A percentile compares a stretch with the other conserved stretches of the same genome.
Evolutionary conservation across 2,797 vertebrate species (phyloP).

Genomic region (Harpagifer antarcticus): DNA sequence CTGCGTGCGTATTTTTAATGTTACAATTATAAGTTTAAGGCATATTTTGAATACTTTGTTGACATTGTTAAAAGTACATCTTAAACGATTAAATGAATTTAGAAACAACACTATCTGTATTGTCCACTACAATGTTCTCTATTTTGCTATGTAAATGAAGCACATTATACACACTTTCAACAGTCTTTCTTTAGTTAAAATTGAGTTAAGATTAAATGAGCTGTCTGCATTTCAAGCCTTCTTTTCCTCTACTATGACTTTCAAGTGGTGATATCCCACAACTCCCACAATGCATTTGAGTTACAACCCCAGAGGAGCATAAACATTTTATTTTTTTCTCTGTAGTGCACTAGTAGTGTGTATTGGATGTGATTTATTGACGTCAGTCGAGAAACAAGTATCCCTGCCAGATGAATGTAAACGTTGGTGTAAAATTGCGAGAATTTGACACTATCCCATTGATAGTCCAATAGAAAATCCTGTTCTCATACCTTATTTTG

Average conservation of each 20-base stretch:
- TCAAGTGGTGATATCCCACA: background rate
- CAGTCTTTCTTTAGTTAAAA: background rate
- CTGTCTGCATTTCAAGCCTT: background rate
- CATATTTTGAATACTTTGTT: background rate
- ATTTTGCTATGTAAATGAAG: background rate
- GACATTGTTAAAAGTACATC: background rate
- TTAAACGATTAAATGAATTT: background rate
- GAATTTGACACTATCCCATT: background rate
- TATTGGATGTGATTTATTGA: conserved; percentile 6
- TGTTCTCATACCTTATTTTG: background rate
- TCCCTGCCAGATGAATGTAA: conserved; percentile 2
- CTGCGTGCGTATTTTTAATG: background rate
- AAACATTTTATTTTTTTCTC: background rate
- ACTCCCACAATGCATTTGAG: background rate
- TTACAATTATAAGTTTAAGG: background rate
- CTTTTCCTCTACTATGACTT: background rate
- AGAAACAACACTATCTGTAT: background rate
- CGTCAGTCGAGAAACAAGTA: conserved; percentile 4
- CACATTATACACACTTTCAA: background rate
- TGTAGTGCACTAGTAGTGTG: background rate
- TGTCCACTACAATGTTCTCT: background rate
- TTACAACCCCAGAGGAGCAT: background rate
- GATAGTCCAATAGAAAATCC: background rate
- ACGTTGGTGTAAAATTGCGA: background rate
- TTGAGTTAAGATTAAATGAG: background rate